phyloP scores from a whole-genome alignment of 2,113 vertebrate species.

The Hippocampus guttulatus region DNA sequence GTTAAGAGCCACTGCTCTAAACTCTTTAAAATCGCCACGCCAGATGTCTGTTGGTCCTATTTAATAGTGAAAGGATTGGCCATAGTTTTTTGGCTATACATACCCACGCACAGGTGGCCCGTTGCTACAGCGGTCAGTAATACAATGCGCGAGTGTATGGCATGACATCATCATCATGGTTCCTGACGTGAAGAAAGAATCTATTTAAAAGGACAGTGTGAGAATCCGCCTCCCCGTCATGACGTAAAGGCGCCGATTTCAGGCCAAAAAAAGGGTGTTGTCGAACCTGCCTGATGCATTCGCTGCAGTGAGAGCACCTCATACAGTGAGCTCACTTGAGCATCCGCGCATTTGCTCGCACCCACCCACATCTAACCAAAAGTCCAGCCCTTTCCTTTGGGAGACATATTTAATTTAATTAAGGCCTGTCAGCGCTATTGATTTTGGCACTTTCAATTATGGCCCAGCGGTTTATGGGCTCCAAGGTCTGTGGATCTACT shows the following conservation, averaged over 20 bases:
- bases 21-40: too few species aligned
- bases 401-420: conserved; percentile 99
- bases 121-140: too few species aligned
- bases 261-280: conserved; percentile 16
- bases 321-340: conserved; percentile 45
- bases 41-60: too few species aligned
- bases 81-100: too few species aligned
- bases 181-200: background rate
- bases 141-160: too few species aligned
- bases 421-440: conserved; percentile 95
- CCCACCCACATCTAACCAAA: conserved; percentile 23
- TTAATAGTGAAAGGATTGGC: too few species aligned
- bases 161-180: background rate
- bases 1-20: too few species aligned
- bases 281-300: conserved; percentile 1
- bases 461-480: conserved; percentile 75
- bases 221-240: conserved; percentile 1
- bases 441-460: conserved; percentile 99
- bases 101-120: too few species aligned
- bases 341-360: conserved; percentile 18
- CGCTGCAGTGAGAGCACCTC: background rate
- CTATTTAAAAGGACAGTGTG: conserved; percentile 1
- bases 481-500: conserved; percentile 91
- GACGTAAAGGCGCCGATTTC: conserved; percentile 16
- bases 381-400: conserved; percentile 47